Conservation (phyloP, 2,113 vertebrate genomes). For the Sapayoa aenigma region DNA sequence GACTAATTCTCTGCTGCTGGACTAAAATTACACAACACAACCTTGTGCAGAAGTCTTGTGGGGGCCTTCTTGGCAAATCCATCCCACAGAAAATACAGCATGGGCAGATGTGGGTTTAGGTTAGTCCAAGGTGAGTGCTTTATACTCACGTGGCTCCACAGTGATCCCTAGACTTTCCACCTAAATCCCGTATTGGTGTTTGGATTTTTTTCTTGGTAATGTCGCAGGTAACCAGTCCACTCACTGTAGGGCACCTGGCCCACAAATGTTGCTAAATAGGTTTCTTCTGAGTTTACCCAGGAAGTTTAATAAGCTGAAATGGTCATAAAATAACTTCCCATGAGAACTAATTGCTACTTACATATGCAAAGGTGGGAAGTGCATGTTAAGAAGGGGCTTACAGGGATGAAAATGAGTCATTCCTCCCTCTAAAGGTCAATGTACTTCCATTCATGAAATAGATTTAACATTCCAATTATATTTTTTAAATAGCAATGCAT, state of each 20-base stretch:
- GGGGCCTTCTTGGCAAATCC: not conserved
- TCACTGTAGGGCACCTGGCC: not conserved
- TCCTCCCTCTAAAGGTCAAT: not conserved
- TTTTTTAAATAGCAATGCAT: conserved; percentile 50
- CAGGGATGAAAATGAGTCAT: conserved; percentile 48
- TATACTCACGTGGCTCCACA: rapidly evolving
- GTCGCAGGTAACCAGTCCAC: not conserved
- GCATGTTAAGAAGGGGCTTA: conserved; percentile 11
- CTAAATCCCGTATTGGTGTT: not conserved
- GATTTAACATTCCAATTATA: conserved; percentile 58
- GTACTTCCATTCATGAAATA: conserved; percentile 35
- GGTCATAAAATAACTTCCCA: conserved; percentile 29
- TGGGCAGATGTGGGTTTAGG: not conserved
- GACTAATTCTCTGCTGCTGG: not conserved
- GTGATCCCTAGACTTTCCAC: not conserved
- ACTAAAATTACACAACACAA: not conserved
- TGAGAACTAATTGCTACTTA: conserved; percentile 38
- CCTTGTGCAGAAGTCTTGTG: not conserved
- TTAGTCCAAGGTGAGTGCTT: not conserved
- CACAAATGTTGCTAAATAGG: not conserved
- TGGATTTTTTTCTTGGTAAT: not conserved
- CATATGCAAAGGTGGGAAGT: conserved; percentile 27
- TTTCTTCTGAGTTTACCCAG: conserved; percentile 26
- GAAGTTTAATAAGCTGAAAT: conserved; percentile 45
- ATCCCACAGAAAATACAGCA: not conserved